These are phyloP conservation scores for Aphis craccivora DNA, from an alignment of 1,140 invertebrate genomes.

Conservation along the genomic window DNA sequence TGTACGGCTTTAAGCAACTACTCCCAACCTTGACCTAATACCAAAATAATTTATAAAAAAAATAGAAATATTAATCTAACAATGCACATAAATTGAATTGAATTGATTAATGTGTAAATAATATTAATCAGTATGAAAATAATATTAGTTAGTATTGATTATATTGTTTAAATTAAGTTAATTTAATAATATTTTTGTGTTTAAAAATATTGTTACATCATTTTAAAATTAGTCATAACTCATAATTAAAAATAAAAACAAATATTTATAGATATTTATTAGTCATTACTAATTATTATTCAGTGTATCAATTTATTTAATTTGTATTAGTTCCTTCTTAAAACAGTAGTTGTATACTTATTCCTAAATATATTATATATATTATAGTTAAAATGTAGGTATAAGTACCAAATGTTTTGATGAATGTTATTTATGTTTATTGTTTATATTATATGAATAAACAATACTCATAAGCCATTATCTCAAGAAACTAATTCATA, in stretches of 20 bases:
- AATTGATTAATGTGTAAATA: neutral
- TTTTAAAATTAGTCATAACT: neutral
- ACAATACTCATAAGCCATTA: neutral
- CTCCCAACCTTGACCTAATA: slow-evolving; percentile 54
- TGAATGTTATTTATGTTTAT: neutral
- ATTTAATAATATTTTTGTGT: neutral
- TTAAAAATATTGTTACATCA: neutral
- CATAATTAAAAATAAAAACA: neutral
- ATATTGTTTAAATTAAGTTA: slow-evolving; percentile 25
- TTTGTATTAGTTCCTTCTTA: neutral
- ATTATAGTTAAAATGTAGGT: no score
- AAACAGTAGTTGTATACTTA: neutral
- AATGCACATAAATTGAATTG: neutral
- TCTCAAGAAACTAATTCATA: neutral
- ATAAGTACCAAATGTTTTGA: no score
- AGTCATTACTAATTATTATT: neutral
- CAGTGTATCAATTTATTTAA: neutral
- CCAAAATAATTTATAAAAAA: slow-evolving; percentile 3
- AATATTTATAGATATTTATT: neutral
- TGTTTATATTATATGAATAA: no score
- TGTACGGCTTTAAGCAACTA: slow-evolving; percentile 47
- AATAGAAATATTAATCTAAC: neutral
- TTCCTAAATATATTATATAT: neutral
- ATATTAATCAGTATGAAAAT: slow-evolving; percentile 45
- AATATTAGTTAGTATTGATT: slow-evolving; percentile 40